Evolutionary conservation across 2,888 invertebrate species (phyloP), one percentile per base, ranked within the genome.

Genomic region (Sarcophaga variegata): DNA sequence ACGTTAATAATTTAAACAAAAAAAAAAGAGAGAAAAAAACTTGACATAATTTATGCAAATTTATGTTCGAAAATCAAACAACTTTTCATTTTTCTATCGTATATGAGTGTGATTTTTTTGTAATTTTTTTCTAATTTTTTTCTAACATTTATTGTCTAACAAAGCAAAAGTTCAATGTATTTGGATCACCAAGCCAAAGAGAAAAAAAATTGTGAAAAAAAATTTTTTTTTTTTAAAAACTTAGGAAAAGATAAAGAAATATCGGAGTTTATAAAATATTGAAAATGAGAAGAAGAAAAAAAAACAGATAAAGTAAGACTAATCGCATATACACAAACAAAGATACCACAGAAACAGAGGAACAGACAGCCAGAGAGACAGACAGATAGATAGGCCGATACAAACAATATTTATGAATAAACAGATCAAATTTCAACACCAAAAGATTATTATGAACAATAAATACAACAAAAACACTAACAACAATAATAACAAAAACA

Each of bases 341-440:
- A 54, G 4, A 4, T 4, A 37, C 37, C 37, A 37, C 10, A 37
- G 10, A 37, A 2, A 37, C 37, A 37, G 10, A 37, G 10, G 10
- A 2, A 37, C 8, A 8, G 37, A 37, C 8, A 37, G 4, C 37
- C 37, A 37, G 1, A 8, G 37, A 37, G 37, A 37, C 37, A 37
- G 37, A 37, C 37, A 37, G 37, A 8, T 8, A 37, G n/a, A 59
- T 17, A 59, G n/a, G 17, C 14, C 14, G n/a, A 59, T 59, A 59
- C n/a, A 2, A 49, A 54, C 17, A 59, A 70, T 71, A 71, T 71
- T 82, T 77, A 71, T 66, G 27, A 66, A 71, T 63, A 71, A 82
- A 66, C 60, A 64, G 71, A 82, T 82, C 64, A 82, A 71, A 82
- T 71, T 82, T 82, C 64, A 71, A 77, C 70, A 76, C 69, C 54